Evolutionary conservation across 1,140 invertebrate species (phyloP).

Genomic region (Notospermus geniculatus): DNA sequence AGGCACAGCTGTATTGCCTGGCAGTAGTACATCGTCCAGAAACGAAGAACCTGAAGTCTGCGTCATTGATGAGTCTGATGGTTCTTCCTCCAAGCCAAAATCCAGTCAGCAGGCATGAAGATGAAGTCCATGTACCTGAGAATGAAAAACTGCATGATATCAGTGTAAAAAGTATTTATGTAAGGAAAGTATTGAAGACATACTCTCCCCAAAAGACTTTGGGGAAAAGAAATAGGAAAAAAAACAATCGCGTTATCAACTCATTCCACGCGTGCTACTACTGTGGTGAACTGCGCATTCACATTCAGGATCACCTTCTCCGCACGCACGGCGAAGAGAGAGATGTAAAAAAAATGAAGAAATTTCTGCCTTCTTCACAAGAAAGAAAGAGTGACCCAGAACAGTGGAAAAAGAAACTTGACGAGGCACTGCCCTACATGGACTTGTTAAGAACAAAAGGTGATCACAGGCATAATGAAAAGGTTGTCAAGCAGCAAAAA

Average conservation of each 20-base stretch:
- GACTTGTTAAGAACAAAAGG: neutral
- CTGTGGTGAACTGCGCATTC: neutral
- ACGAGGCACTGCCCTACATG: too few species aligned
- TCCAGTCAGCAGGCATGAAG: too few species aligned
- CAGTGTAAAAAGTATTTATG: neutral
- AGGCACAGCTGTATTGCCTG: too few species aligned
- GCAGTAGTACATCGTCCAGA: too few species aligned
- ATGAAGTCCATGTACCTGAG: neutral
- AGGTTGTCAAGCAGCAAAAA: neutral
- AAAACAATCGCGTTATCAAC: constrained; percentile 1
- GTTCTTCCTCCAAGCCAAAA: too few species aligned
- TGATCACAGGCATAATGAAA: constrained; percentile 1
- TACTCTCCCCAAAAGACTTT: neutral
- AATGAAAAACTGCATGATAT: neutral
- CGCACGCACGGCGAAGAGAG: neutral
- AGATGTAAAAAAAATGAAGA: neutral
- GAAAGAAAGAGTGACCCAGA: neutral
- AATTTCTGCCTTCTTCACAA: neutral
- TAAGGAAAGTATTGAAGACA: neutral
- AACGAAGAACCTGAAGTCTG: too few species aligned
- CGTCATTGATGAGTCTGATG: too few species aligned
- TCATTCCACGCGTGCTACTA: constrained; percentile 1
- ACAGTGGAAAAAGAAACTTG: neutral
- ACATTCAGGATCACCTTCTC: neutral
- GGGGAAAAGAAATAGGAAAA: neutral